Conservation (phyloP, 2,113 vertebrate species). For the Gavia stellata region DNA sequence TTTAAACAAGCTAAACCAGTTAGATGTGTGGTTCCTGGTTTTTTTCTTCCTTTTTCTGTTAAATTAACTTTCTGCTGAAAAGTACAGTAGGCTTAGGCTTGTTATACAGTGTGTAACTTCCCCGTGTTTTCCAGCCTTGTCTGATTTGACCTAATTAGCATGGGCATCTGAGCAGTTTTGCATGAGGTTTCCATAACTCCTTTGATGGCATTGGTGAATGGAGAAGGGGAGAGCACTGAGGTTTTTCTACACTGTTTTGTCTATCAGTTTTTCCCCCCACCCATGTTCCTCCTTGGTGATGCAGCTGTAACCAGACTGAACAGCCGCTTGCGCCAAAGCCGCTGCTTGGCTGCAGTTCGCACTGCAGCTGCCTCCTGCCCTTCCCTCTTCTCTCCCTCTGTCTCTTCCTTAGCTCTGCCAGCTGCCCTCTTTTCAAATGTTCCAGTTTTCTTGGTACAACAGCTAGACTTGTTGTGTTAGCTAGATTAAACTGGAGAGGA, state of each 20-base stretch:
- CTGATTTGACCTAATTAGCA: neutral
- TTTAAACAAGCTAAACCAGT: neutral
- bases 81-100: neutral
- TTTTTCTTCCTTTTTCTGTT: neutral
- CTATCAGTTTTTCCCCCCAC: rapidly evolving
- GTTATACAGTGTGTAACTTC: neutral
- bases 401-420: neutral
- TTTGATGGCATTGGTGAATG: neutral
- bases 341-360: neutral
- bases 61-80: neutral
- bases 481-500: neutral
- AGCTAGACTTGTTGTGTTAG: neutral
- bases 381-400: neutral
- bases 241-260: neutral
- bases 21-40: neutral
- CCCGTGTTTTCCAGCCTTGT: neutral
- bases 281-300: neutral
- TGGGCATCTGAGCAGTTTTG: neutral
- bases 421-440: neutral
- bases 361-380: neutral
- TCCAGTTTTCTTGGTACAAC: neutral
- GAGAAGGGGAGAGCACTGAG: neutral
- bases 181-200: neutral
- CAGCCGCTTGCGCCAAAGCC: neutral
- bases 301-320: neutral